Percentiles rank a stretch among this genome's conserved stretches.
Evolutionary conservation across 2,888 invertebrate species (phyloP).

Genomic region (Drosophila kanekoi): DNA sequence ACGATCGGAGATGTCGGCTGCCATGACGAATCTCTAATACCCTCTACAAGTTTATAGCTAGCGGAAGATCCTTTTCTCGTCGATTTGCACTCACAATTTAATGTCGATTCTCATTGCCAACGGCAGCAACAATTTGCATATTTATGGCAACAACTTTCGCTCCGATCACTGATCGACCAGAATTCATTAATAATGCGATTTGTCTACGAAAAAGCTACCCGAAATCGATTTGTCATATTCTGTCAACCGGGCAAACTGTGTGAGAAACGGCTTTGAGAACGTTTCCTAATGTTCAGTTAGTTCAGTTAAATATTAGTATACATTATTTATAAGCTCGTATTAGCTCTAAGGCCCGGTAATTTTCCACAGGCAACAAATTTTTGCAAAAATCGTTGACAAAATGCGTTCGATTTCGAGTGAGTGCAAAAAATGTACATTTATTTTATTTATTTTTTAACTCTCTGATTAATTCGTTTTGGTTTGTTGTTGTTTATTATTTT

Average conservation of each 20-base stretch:
- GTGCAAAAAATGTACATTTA: background rate
- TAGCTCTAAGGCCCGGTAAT: conserved; percentile 26
- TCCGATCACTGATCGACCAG: background rate
- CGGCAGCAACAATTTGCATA: background rate
- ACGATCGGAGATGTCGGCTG: no score
- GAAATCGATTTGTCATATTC: conserved; percentile 47
- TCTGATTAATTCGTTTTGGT: conserved; percentile 13
- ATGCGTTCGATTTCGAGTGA: conserved; percentile 36
- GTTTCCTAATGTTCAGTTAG: conserved; percentile 32
- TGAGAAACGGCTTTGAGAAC: conserved; percentile 11
- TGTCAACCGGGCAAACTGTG: conserved; percentile 22
- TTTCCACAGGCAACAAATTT: conserved; percentile 31
- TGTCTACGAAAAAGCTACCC: conserved; percentile 3
- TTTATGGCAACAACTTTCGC: conserved; percentile 25
- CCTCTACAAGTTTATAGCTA: no score
- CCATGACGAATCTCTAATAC: no score
- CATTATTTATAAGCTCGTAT: conserved; percentile 2
- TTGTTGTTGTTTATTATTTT: conserved; percentile 25
- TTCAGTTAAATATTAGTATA: background rate
- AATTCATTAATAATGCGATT: conserved; percentile 15
- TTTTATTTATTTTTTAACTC: conserved; percentile 17
- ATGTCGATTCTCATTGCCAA: background rate
- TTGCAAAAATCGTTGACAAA: conserved; percentile 21
- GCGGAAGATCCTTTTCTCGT: no score
- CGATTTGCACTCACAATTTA: background rate